Percentiles rank a stretch among this genome's conserved stretches.
phyloP scores from a whole-genome alignment of 1,140 invertebrate genomes.

The Polypedilum vanderplanki region DNA sequence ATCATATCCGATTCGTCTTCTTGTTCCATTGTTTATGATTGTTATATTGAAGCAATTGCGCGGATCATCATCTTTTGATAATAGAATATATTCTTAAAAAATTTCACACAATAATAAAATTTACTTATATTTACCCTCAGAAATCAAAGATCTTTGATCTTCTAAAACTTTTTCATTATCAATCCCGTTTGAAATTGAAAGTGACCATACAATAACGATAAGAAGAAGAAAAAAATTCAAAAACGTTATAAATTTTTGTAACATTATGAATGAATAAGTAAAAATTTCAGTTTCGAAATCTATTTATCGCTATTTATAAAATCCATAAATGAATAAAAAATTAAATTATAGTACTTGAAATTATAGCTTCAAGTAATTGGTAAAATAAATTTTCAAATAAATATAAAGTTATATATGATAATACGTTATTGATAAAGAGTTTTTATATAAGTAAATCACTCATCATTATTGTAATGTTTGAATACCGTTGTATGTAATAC shows the following conservation, averaged over 20 bases:
- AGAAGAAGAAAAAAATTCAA: background rate
- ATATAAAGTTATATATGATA: no score
- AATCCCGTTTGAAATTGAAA: background rate
- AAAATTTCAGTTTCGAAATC: background rate
- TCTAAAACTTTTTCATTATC: background rate
- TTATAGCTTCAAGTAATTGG: background rate
- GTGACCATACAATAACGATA: background rate
- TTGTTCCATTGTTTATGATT: background rate
- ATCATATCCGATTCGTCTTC: background rate
- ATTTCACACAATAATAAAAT: background rate
- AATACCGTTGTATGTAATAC: no score
- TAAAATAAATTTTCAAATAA: background rate
- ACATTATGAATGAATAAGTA: background rate
- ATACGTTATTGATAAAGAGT: no score
- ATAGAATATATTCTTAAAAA: background rate
- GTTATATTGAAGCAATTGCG: background rate
- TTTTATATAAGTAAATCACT: no score
- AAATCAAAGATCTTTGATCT: background rate
- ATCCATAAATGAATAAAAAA: background rate
- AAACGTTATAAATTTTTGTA: background rate
- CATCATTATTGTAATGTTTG: no score
- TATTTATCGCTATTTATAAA: background rate
- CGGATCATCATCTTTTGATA: background rate
- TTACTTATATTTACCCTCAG: background rate
- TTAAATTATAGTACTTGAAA: background rate